These are phyloP conservation scores for Micromys minutus DNA, from an alignment of 2,113 vertebrate genomes.

Conservation along the genomic window DNA sequence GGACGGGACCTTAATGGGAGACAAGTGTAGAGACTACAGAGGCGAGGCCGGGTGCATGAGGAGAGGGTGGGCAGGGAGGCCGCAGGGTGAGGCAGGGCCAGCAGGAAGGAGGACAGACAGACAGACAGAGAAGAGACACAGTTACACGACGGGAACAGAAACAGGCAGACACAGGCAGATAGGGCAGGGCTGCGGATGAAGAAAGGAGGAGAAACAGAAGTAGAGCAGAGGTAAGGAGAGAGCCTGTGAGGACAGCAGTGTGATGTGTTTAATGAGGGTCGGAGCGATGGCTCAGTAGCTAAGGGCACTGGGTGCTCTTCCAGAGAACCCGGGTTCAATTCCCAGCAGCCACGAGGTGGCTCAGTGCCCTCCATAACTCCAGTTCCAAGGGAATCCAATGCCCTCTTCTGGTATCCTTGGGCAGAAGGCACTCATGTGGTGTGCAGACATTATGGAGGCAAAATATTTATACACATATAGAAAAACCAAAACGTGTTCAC, in stretches of 20 bases:
- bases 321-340: neutral
- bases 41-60: slow-evolving; percentile 85
- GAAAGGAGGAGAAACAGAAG: slow-evolving; percentile 49
- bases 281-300: neutral
- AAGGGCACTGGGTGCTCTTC: neutral
- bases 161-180: slow-evolving; percentile 48
- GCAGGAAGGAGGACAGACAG: slow-evolving; percentile 34
- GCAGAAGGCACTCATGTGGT: neutral
- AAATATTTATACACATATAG: neutral
- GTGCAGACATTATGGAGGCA: neutral
- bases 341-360: slow-evolving; percentile 3
- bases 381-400: neutral
- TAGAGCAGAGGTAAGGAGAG: slow-evolving; percentile 65
- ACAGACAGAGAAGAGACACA: slow-evolving; percentile 62
- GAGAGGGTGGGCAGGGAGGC: slow-evolving; percentile 26
- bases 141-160: slow-evolving; percentile 54
- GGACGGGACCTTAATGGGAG: slow-evolving; percentile 90
- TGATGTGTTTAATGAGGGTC: slow-evolving; percentile 58
- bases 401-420: neutral
- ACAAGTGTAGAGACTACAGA: slow-evolving; percentile 91
- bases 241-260: slow-evolving; percentile 73
- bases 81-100: slow-evolving; percentile 39
- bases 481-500: slow-evolving; percentile 54
- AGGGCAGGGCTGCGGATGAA: slow-evolving; percentile 30
- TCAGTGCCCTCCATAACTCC: neutral